Evolutionary conservation across 2,888 invertebrate species (phyloP).

Genomic region (Acleris sparsana): DNA sequence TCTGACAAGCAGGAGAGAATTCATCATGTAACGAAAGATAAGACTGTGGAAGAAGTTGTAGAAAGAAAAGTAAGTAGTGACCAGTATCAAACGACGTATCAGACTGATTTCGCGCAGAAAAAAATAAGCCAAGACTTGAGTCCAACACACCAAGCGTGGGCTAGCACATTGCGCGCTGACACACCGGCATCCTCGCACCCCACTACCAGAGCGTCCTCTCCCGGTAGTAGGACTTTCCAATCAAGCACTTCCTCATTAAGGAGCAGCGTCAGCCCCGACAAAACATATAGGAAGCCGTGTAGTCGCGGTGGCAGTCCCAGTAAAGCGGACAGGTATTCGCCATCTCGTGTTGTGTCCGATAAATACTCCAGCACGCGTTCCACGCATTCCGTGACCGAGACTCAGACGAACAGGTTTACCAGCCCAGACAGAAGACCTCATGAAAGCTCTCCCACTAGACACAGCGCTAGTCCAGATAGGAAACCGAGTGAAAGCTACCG

Average conservation of each 20-base stretch:
- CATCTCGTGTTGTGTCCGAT: conserved; percentile 59
- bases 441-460: conserved; percentile 57
- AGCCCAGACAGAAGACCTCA: conserved; percentile 58
- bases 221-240: conserved; percentile 78
- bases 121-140: conserved; percentile 86
- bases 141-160: conserved; percentile 90
- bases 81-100: conserved; percentile 85
- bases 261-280: conserved; percentile 81
- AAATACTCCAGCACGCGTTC: conserved; percentile 60
- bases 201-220: conserved; percentile 81
- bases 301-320: conserved; percentile 67
- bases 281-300: conserved; percentile 59
- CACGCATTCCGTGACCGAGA: conserved; percentile 57
- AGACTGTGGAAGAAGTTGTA: conserved; percentile 55
- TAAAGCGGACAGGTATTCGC: conserved; percentile 63
- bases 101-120: conserved; percentile 82
- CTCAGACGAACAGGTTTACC: conserved; percentile 52
- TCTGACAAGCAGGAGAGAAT: conserved; percentile 52
- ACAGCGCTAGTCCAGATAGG: conserved; percentile 59
- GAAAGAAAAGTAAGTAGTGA: conserved; percentile 64
- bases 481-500: conserved; percentile 50
- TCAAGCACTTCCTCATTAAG: conserved; percentile 81
- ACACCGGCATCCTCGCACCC: conserved; percentile 82
- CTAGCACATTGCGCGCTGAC: conserved; percentile 87
- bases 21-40: conserved; percentile 51